Percentiles rank a stretch among this genome's conserved stretches.
These are phyloP conservation scores for Euschistus heros DNA, from an alignment of 1,140 invertebrate species.

Conservation along the genomic window DNA sequence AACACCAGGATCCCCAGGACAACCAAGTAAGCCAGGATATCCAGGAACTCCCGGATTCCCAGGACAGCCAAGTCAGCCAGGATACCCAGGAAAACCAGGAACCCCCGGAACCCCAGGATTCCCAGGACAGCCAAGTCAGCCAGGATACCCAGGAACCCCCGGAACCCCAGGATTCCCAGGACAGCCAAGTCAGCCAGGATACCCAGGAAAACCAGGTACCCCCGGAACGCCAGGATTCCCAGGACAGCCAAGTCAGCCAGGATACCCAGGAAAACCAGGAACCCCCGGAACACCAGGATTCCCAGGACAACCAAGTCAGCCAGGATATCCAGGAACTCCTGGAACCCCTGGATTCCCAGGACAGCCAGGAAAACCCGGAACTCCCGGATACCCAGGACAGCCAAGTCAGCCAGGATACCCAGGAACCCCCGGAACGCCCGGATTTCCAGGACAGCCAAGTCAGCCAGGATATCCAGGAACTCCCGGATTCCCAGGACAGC, in stretches of 20 bases:
- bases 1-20: slow-evolving; percentile 8
- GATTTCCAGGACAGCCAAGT: not conserved
- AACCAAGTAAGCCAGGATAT: slow-evolving; percentile 13
- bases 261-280: slow-evolving; percentile 28
- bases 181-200: slow-evolving; percentile 27
- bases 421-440: slow-evolving; percentile 27
- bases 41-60: slow-evolving; percentile 22
- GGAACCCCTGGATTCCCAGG: slow-evolving; percentile 29
- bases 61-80: not conserved
- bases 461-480: slow-evolving; percentile 19
- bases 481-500: slow-evolving; percentile 31
- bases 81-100: too few relatives aligned
- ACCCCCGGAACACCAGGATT: slow-evolving; percentile 27
- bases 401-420: slow-evolving; percentile 17
- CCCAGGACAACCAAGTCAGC: slow-evolving; percentile 29
- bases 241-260: slow-evolving; percentile 28
- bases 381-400: slow-evolving; percentile 9
- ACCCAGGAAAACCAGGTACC: slow-evolving; percentile 28
- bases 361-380: slow-evolving; percentile 27
- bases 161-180: slow-evolving; percentile 10
- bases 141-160: slow-evolving; percentile 33
- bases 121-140: slow-evolving; percentile 27
- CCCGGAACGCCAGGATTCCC: slow-evolving; percentile 29
- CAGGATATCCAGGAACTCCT: slow-evolving; percentile 29
- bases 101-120: slow-evolving; percentile 32